phyloP scores from a whole-genome alignment of 2,797 vertebrate genomes.

The Cryptoprocta ferox region DNA sequence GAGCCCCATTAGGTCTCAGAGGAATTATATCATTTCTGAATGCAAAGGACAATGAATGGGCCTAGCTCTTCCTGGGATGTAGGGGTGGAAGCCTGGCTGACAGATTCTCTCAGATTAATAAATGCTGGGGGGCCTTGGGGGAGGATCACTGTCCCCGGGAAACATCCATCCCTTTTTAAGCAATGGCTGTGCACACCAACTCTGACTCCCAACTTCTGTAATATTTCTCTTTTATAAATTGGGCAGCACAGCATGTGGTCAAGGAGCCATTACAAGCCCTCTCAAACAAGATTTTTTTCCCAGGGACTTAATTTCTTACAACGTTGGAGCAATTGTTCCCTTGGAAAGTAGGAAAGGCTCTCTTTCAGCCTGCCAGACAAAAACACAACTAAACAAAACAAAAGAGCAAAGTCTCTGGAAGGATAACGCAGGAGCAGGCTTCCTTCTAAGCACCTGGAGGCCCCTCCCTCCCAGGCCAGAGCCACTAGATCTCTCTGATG shows the following conservation, averaged over 20 bases:
- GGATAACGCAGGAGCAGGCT: neutral
- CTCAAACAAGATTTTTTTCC: slow-evolving; percentile 35
- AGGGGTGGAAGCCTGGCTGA: slow-evolving; percentile 1
- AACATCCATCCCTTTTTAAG: slow-evolving; percentile 53
- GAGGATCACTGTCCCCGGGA: neutral
- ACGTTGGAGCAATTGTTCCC: slow-evolving; percentile 40
- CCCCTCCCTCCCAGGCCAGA: neutral
- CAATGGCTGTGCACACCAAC: neutral
- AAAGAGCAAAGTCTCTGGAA: neutral
- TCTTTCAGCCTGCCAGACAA: slow-evolving; percentile 67
- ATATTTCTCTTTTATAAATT: slow-evolving; percentile 71
- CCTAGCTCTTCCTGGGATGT: neutral
- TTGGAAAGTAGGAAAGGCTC: slow-evolving; percentile 72
- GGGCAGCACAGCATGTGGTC: slow-evolving; percentile 57
- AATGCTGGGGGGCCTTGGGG: neutral
- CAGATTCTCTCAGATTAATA: slow-evolving; percentile 39
- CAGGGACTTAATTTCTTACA: slow-evolving; percentile 77
- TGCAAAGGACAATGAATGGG: neutral
- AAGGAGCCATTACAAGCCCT: slow-evolving; percentile 68
- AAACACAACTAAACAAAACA: slow-evolving; percentile 69
- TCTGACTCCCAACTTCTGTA: slow-evolving; percentile 49
- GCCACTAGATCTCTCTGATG: slow-evolving; percentile 42
- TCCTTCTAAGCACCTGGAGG: slow-evolving; percentile 38
- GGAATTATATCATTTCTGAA: slow-evolving; percentile 28
- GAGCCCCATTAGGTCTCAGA: neutral